phyloP scores from a whole-genome alignment of 23 tunicate species.

The Botrylloides violaceus region DNA sequence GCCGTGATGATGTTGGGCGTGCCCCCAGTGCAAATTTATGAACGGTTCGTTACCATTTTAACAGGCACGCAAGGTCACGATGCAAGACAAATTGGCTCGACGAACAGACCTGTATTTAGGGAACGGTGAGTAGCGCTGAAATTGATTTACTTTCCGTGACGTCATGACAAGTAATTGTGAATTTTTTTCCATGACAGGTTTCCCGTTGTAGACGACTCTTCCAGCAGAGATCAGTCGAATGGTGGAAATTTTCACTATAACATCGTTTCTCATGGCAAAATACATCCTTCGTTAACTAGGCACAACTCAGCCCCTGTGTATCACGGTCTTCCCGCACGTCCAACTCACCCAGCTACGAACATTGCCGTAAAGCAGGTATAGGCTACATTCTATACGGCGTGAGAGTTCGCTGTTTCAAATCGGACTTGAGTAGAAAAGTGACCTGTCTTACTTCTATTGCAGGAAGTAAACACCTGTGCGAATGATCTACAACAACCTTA shows the following conservation, averaged over 20 bases:
- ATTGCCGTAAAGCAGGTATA: conserved; percentile 16
- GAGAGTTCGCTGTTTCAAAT: too few relatives aligned
- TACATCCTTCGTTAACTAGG: conserved; percentile 10
- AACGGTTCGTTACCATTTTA: too few relatives aligned
- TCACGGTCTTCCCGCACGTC: not conserved
- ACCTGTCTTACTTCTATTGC: not conserved
- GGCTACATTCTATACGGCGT: not conserved
- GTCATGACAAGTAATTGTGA: too few relatives aligned
- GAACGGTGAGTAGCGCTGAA: not conserved
- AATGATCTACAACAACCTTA: not conserved
- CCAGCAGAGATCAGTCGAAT: not conserved
- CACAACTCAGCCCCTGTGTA: conserved; percentile 24
- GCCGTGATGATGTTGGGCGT: too few relatives aligned
- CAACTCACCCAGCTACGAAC: not conserved
- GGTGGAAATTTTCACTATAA: not conserved
- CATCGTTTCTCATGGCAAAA: not conserved
- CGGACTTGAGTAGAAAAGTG: too few relatives aligned
- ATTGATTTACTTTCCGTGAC: too few relatives aligned
- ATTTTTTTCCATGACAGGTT: too few relatives aligned
- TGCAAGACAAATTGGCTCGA: not conserved
- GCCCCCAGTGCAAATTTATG: too few relatives aligned
- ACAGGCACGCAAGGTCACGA: not conserved
- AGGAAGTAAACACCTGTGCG: not conserved
- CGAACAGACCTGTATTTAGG: not conserved
- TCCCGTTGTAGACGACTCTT: not conserved